phyloP scores from a whole-genome alignment of 2,797 vertebrate genomes.

The Bucorvus abyssinicus region DNA sequence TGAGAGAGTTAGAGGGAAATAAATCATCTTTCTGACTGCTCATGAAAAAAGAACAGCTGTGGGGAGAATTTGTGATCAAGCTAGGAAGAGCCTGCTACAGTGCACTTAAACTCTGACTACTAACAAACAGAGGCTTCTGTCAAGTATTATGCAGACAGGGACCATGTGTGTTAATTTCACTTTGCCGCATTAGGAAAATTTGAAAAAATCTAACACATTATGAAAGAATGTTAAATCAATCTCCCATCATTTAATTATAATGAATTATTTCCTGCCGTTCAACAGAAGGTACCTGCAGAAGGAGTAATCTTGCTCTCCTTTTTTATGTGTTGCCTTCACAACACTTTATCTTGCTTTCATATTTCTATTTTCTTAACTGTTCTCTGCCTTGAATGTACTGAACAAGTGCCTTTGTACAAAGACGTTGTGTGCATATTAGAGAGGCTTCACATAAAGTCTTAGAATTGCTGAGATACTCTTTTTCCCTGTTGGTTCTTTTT shows the following conservation, averaged over 20 bases:
- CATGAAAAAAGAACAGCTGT: neutral
- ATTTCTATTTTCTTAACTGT: neutral
- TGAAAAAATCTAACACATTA: neutral
- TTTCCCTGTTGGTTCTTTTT: neutral
- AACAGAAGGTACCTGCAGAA: neutral
- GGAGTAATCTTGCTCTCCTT: neutral
- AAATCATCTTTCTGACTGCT: neutral
- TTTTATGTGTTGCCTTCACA: neutral
- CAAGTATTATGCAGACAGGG: neutral
- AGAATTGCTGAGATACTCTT: neutral
- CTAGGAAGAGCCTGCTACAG: neutral
- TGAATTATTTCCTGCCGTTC: neutral
- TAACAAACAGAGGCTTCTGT: neutral
- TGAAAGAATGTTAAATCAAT: neutral
- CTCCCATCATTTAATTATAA: neutral
- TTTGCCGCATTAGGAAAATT: neutral
- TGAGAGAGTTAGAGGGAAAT: neutral
- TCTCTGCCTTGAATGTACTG: neutral
- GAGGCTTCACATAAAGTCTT: neutral
- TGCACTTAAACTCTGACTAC: neutral
- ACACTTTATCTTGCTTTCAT: neutral
- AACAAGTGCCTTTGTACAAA: neutral
- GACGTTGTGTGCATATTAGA: neutral
- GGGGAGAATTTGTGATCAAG: neutral
- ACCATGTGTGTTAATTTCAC: neutral